Conservation (phyloP, 2,888 invertebrate genomes). For the Chouioia cunea region DNA sequence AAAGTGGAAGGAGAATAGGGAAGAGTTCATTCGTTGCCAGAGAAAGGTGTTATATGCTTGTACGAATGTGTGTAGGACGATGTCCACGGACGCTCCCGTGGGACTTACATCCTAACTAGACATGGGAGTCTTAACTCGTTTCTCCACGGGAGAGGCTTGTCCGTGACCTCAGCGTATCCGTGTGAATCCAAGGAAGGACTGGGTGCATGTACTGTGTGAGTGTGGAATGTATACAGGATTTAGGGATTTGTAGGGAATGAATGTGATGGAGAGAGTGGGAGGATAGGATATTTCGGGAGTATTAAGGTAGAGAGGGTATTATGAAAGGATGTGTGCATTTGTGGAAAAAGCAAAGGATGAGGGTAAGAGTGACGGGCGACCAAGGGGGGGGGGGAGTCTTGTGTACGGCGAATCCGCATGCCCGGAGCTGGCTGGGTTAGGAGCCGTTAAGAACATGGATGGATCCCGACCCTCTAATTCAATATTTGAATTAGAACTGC, state of each 20-base stretch:
- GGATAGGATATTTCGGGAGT: no score
- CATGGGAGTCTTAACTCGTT: conserved; percentile 29
- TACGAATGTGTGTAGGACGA: conserved; percentile 37
- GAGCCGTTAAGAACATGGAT: no score
- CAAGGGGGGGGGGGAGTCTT: no score
- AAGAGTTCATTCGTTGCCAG: not conserved
- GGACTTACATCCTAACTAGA: conserved; percentile 38
- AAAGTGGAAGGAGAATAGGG: not conserved
- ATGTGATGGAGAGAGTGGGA: no score
- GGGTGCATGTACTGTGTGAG: conserved; percentile 29
- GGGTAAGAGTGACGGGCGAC: no score
- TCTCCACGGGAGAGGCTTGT: not conserved
- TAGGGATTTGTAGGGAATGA: not conserved
- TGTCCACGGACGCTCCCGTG: conserved; percentile 21
- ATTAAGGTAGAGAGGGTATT: no score
- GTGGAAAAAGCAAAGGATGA: no score
- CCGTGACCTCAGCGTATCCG: not conserved
- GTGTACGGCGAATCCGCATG: no score
- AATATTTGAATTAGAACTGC: no score
- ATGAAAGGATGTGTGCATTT: no score
- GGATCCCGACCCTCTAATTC: no score
- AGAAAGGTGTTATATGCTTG: not conserved
- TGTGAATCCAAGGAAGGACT: conserved; percentile 22
- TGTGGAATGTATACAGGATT: conserved; percentile 25
- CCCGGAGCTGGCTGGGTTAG: no score